Evolutionary conservation across 2,888 invertebrate species (phyloP).

Genomic region (Unio pictorum): DNA sequence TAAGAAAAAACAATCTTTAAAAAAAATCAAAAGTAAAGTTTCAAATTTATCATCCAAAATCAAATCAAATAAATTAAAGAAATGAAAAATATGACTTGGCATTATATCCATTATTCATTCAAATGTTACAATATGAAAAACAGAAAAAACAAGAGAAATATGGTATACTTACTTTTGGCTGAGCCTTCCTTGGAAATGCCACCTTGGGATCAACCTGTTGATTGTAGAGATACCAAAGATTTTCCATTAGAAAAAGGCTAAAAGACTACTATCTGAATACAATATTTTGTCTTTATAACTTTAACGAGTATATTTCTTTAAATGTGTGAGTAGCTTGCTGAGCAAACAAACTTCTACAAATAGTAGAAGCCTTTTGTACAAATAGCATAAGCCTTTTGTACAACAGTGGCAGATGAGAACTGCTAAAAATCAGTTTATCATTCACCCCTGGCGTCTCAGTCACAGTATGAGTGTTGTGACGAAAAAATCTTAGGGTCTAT

Average conservation of each 20-base stretch:
- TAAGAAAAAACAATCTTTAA: too few relatives aligned
- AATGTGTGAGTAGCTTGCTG: not conserved
- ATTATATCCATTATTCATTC: not conserved
- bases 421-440: too few relatives aligned
- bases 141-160: not conserved
- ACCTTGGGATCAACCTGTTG: slow-evolving; percentile 99
- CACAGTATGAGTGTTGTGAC: too few relatives aligned
- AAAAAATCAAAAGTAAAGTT: too few relatives aligned
- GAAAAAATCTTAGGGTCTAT: too few relatives aligned
- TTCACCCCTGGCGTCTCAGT: too few relatives aligned
- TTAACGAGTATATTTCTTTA: not conserved
- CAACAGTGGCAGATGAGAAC: too few relatives aligned
- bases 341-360: not conserved
- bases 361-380: not conserved
- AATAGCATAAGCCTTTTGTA: too few relatives aligned
- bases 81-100: too few relatives aligned
- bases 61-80: too few relatives aligned
- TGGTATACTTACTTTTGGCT: slow-evolving; percentile 58
- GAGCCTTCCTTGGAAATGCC: slow-evolving; percentile 89
- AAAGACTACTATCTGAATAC: too few relatives aligned
- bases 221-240: slow-evolving; percentile 44
- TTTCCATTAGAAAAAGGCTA: slow-evolving; percentile 23
- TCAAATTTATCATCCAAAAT: too few relatives aligned
- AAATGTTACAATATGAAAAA: not conserved
- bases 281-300: not conserved